These are phyloP conservation scores for Oryzias dopingdopingensis DNA, from an alignment of 2,797 vertebrate species.

Conservation along the genomic window DNA sequence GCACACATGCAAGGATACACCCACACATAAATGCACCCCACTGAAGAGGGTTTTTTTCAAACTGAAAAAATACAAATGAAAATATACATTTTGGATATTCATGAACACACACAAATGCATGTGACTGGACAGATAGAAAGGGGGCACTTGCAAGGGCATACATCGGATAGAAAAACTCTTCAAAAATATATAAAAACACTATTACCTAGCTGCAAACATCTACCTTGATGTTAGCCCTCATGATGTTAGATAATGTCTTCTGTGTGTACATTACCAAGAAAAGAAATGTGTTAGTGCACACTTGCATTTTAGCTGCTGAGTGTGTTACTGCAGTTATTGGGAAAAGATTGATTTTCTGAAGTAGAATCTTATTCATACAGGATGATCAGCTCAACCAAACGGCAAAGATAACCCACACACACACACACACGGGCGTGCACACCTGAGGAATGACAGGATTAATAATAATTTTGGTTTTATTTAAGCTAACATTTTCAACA, in stretches of 20 bases:
- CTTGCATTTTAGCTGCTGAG: not conserved
- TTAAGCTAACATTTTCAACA: too few species aligned
- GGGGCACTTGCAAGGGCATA: not conserved
- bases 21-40: slow-evolving; percentile 23
- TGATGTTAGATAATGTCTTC: slow-evolving; percentile 43
- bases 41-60: slow-evolving; percentile 18
- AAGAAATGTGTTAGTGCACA: slow-evolving; percentile 2
- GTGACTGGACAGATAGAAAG: slow-evolving; percentile 34
- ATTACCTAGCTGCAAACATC: too few species aligned
- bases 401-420: slow-evolving; percentile 31
- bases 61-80: slow-evolving; percentile 29
- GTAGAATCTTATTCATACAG: slow-evolving; percentile 50
- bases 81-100: slow-evolving; percentile 28
- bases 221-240: too few species aligned
- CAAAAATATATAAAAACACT: too few species aligned
- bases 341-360: slow-evolving; percentile 47
- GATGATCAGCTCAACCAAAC: slow-evolving; percentile 42
- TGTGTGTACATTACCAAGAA: slow-evolving; percentile 6
- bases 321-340: slow-evolving; percentile 39
- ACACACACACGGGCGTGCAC: too few species aligned
- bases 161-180: too few species aligned
- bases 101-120: slow-evolving; percentile 26
- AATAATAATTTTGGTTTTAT: slow-evolving; percentile 22
- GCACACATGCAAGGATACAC: slow-evolving; percentile 30
- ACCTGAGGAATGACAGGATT: too few species aligned